A percentile compares a stretch with the other conserved stretches of the same genome.
phyloP scores from a whole-genome alignment of 2,797 vertebrate genomes.

The Artibeus jamaicensis region DNA sequence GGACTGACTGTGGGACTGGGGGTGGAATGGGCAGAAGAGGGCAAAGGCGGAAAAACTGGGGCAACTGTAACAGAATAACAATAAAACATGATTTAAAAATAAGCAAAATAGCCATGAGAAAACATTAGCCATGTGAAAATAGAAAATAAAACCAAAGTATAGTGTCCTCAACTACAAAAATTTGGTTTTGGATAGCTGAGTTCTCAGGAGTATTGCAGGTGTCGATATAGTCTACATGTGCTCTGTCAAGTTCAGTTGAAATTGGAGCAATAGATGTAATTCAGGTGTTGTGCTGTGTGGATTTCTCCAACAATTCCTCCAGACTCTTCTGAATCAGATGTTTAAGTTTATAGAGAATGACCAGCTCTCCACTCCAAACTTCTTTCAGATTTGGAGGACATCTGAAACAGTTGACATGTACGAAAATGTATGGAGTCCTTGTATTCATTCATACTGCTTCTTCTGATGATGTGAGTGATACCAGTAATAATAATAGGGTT shows the following conservation, averaged over 20 bases:
- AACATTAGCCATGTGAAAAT: background rate
- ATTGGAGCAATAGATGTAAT: background rate
- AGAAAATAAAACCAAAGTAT: background rate
- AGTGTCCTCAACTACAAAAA: background rate
- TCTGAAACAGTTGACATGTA: background rate
- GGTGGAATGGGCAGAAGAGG: background rate
- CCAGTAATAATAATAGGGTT: background rate
- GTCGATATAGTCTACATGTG: background rate
- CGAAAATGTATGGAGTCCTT: background rate
- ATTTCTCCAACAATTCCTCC: background rate
- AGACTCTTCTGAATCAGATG: background rate
- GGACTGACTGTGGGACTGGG: background rate
- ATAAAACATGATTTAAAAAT: background rate
- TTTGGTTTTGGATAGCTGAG: background rate
- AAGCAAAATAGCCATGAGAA: background rate
- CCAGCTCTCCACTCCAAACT: background rate
- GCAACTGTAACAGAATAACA: background rate
- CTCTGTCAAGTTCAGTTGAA: background rate
- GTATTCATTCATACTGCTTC: background rate
- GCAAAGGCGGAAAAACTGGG: background rate
- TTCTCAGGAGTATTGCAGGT: background rate
- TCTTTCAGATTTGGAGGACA: background rate
- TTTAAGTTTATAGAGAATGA: constrained; percentile 1
- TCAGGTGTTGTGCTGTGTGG: background rate
- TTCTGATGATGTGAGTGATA: background rate